Conservation (phyloP, 2,797 vertebrate genomes). For the Halcyon leucocephala region DNA sequence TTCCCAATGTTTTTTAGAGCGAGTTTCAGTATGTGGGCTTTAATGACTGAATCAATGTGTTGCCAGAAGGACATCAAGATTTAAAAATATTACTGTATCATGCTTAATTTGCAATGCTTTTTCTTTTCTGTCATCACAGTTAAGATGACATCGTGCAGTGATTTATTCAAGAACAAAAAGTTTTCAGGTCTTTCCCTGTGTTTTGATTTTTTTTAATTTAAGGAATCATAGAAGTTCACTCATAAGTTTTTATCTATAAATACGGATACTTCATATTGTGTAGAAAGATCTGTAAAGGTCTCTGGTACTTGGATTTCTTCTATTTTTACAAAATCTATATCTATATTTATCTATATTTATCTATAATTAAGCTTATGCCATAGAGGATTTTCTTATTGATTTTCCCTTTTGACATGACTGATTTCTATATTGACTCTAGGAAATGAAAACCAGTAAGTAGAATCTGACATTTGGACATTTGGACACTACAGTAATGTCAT, state of each 20-base stretch:
- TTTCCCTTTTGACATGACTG: slow-evolving; percentile 72
- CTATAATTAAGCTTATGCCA: slow-evolving; percentile 69
- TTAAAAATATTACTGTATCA: slow-evolving; percentile 59
- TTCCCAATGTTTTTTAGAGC: slow-evolving; percentile 26
- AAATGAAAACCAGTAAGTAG: slow-evolving; percentile 72
- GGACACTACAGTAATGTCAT: slow-evolving; percentile 39
- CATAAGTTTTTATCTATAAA: slow-evolving; percentile 15
- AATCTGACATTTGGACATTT: slow-evolving; percentile 64
- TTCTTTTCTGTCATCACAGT: slow-evolving; percentile 18
- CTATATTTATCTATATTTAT: background rate
- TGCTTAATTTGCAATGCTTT: slow-evolving; percentile 44
- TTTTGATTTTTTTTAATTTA: slow-evolving; percentile 25
- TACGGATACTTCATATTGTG: slow-evolving; percentile 28
- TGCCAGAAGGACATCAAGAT: slow-evolving; percentile 19
- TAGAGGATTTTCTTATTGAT: slow-evolving; percentile 71
- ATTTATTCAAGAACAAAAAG: slow-evolving; percentile 45
- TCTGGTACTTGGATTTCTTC: slow-evolving; percentile 45
- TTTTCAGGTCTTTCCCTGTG: slow-evolving; percentile 20
- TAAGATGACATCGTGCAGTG: background rate
- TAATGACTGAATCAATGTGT: slow-evolving; percentile 41
- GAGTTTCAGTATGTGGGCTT: background rate
- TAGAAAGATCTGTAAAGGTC: slow-evolving; percentile 20
- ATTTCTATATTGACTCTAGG: slow-evolving; percentile 74
- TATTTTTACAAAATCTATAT: slow-evolving; percentile 51
- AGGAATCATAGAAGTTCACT: slow-evolving; percentile 54